Evolutionary conservation across 2,113 vertebrate species (phyloP).

Genomic region (Vombatus ursinus): DNA sequence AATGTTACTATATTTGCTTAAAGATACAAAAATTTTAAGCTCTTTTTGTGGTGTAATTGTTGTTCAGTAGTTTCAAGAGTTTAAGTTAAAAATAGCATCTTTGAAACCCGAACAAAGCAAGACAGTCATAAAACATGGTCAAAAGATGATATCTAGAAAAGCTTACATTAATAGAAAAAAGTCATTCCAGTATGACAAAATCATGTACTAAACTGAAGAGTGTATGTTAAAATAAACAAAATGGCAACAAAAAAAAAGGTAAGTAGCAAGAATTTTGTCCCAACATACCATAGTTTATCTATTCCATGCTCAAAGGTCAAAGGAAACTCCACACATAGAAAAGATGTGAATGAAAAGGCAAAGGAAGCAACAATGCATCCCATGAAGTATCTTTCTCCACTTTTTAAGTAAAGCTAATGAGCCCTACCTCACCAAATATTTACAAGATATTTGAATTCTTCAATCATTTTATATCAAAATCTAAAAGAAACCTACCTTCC

Average conservation of each 20-base stretch:
- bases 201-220: conserved; percentile 21
- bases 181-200: conserved; percentile 26
- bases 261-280: conserved; percentile 17
- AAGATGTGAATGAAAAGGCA: conserved; percentile 10
- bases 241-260: neutral
- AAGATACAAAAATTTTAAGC: conserved; percentile 13
- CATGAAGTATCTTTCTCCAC: neutral
- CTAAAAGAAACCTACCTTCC: conserved; percentile 90
- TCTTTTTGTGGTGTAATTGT: neutral
- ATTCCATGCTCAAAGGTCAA: conserved; percentile 30
- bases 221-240: conserved; percentile 30
- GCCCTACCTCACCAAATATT: neutral
- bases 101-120: conserved; percentile 59
- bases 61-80: neutral
- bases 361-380: neutral
- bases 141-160: conserved; percentile 55
- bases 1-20: neutral
- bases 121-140: conserved; percentile 31
- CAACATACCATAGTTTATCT: conserved; percentile 35
- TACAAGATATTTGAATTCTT: neutral
- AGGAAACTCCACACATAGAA: conserved; percentile 37
- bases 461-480: conserved; percentile 20
- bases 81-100: conserved; percentile 24
- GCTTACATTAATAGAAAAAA: conserved; percentile 51
- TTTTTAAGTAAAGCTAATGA: neutral